Evolutionary conservation across 2,888 invertebrate species (phyloP).

Genomic region (Lypha dubia): DNA sequence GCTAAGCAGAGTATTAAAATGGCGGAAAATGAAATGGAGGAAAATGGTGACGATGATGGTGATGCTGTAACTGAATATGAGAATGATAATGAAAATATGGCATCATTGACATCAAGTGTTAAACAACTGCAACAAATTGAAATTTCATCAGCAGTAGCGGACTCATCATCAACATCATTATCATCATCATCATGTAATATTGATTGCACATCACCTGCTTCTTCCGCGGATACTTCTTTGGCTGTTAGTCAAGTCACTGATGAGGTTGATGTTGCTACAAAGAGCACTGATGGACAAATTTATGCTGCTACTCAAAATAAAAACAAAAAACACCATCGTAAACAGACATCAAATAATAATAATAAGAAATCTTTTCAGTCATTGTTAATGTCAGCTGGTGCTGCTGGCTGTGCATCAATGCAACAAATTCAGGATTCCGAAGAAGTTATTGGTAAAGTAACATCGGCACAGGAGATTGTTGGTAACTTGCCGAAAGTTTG

Average conservation of each 20-base stretch:
- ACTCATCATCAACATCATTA: no score
- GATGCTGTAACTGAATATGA: slow-evolving; percentile 26
- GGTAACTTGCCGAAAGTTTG: slow-evolving; percentile 92
- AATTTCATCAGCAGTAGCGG: slow-evolving; percentile 18
- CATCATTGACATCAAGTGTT: slow-evolving; percentile 46
- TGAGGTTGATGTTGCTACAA: slow-evolving; percentile 57
- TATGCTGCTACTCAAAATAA: slow-evolving; percentile 58
- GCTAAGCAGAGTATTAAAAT: slow-evolving; percentile 27
- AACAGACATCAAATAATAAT: slow-evolving; percentile 64
- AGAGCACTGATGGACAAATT: slow-evolving; percentile 53
- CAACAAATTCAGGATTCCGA: slow-evolving; percentile 79
- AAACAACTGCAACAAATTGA: slow-evolving; percentile 57
- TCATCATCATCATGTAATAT: not conserved
- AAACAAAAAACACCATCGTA: slow-evolving; percentile 70
- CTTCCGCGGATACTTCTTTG: not conserved
- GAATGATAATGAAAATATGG: slow-evolving; percentile 63
- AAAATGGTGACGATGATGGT: not conserved
- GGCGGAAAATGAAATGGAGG: slow-evolving; percentile 28
- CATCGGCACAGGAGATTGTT: slow-evolving; percentile 88
- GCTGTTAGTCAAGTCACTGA: slow-evolving; percentile 11
- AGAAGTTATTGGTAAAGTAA: slow-evolving; percentile 82
- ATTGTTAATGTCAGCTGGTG: slow-evolving; percentile 30
- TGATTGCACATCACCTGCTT: slow-evolving; percentile 33
- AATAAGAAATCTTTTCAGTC: slow-evolving; percentile 50
- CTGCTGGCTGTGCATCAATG: slow-evolving; percentile 71